These are phyloP conservation scores for Calidris pugnax DNA, from an alignment of 2,113 vertebrate species.

Conservation along the genomic window DNA sequence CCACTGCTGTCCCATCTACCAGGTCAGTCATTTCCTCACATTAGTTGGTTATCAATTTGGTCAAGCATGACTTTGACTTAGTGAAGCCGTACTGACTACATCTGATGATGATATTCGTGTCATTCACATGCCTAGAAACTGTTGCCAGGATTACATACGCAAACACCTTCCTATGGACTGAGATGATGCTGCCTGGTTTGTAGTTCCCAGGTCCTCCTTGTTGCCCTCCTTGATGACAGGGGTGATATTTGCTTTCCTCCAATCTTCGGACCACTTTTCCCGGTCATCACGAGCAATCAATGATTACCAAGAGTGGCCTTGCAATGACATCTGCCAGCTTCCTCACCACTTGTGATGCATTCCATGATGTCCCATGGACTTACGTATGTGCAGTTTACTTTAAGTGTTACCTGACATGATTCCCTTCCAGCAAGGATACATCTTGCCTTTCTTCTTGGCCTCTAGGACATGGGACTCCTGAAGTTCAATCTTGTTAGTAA, in stretches of 20 bases:
- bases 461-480: neutral
- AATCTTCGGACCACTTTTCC: neutral
- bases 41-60: neutral
- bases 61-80: neutral
- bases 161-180: too few species aligned
- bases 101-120: neutral
- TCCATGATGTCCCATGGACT: neutral
- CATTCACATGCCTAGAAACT: neutral
- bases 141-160: too few species aligned
- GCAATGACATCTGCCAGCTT: constrained; percentile 28
- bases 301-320: neutral
- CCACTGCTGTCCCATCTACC: neutral
- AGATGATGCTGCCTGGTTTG: too few species aligned
- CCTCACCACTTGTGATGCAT: constrained; percentile 42
- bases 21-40: neutral
- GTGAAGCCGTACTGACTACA: neutral
- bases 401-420: neutral
- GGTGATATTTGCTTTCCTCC: too few species aligned
- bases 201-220: too few species aligned
- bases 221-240: too few species aligned
- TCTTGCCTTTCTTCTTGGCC: neutral
- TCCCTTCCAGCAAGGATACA: neutral
- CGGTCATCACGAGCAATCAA: neutral
- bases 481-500: neutral
- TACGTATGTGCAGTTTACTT: neutral